These are phyloP conservation scores for Muscicapa comitata DNA, from an alignment of 2,797 vertebrate genomes.

Conservation along the genomic window DNA sequence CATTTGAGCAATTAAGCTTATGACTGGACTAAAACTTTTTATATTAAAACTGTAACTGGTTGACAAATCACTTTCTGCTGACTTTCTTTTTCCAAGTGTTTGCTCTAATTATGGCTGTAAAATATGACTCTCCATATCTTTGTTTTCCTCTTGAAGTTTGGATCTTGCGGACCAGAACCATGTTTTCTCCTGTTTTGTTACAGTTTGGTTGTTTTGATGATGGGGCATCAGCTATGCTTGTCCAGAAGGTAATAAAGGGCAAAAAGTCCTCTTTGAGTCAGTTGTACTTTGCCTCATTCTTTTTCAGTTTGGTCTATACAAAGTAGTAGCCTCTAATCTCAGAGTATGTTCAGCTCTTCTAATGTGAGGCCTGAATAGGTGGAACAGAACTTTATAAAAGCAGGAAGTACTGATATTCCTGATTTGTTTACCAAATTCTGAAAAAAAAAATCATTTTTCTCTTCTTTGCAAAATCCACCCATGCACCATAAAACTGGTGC, in stretches of 20 bases:
- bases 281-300: neutral
- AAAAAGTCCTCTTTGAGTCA: neutral
- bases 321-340: neutral
- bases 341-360: neutral
- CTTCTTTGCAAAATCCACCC: accelerated
- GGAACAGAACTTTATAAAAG: neutral
- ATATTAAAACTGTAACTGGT: slow-evolving; percentile 45
- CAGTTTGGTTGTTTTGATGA: neutral
- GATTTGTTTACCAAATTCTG: neutral
- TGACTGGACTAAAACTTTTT: slow-evolving; percentile 34
- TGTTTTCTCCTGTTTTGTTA: neutral
- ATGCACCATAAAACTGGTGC: accelerated
- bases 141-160: neutral
- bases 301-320: neutral
- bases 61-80: neutral
- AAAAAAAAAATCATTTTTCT: neutral
- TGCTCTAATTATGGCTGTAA: neutral
- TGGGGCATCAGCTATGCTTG: neutral
- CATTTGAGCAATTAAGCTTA: neutral
- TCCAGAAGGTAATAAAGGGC: slow-evolving; percentile 26
- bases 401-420: neutral
- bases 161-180: neutral
- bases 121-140: neutral
- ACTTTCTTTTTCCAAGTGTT: neutral
- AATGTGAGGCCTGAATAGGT: neutral